Evolutionary conservation across 2,113 vertebrate genomes (phyloP).

Genomic region (Canis aureus): DNA sequence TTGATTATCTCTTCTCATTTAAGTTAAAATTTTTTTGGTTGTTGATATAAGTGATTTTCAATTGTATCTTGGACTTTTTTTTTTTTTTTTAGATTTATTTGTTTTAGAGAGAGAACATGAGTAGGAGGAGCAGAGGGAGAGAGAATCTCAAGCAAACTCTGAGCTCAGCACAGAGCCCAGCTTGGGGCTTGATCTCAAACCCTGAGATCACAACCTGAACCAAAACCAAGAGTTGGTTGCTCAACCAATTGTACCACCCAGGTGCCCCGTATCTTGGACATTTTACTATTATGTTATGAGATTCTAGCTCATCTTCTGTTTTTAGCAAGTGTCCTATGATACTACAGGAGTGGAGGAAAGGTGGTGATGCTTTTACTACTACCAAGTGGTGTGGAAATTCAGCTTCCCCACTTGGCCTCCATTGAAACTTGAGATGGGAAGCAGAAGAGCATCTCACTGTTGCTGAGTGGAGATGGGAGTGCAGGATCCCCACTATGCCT

Average conservation of each 20-base stretch:
- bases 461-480: not conserved
- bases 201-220: not conserved
- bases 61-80: not conserved
- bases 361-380: not conserved
- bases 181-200: not conserved
- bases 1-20: not conserved
- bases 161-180: not conserved
- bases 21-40: slow-evolving; percentile 19
- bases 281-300: not conserved
- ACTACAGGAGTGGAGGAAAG: not conserved
- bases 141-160: not conserved
- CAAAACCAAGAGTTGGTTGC: not conserved
- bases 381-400: not conserved
- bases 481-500: not conserved
- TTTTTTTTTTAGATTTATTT: not conserved
- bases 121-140: not conserved
- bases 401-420: not conserved
- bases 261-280: not conserved
- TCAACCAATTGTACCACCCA: not conserved
- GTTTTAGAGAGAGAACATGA: not conserved
- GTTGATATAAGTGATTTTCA: not conserved
- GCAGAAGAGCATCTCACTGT: not conserved
- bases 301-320: not conserved
- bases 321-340: not conserved
- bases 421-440: not conserved